Percentiles rank a stretch among this genome's conserved stretches.
Evolutionary conservation across 2,113 vertebrate genomes (phyloP).

Genomic region (Chionis minor): DNA sequence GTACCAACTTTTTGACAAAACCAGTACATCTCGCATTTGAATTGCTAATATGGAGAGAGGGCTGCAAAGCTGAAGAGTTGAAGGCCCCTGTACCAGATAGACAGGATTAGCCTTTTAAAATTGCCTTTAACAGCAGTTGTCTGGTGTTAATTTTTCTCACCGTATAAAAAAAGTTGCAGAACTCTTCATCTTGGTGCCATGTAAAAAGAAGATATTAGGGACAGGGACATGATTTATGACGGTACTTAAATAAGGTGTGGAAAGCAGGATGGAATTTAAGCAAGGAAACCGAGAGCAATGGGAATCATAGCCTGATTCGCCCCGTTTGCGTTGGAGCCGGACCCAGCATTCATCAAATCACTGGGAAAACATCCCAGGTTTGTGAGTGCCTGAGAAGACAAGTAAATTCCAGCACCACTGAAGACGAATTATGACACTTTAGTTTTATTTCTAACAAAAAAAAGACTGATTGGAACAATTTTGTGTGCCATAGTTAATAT

Average conservation of each 20-base stretch:
- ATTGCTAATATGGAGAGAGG: background rate
- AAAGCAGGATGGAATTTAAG: background rate
- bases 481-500: background rate
- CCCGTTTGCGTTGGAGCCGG: rapidly evolving
- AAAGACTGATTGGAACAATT: background rate
- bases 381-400: background rate
- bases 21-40: background rate
- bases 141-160: background rate
- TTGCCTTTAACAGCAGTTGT: background rate
- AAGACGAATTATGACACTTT: background rate
- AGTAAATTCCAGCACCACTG: background rate
- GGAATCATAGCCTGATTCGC: background rate
- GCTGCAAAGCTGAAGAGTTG: background rate
- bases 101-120: background rate
- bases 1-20: background rate
- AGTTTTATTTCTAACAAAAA: background rate
- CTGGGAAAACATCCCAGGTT: background rate
- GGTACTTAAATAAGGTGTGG: background rate
- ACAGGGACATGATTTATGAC: background rate
- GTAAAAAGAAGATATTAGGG: background rate
- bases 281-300: background rate
- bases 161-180: background rate
- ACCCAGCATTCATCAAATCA: background rate
- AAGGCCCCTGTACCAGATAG: background rate
- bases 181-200: background rate